Base-by-base conservation (phyloP, 2,888 invertebrate species). In the Azorinus chamasolen region DNA sequence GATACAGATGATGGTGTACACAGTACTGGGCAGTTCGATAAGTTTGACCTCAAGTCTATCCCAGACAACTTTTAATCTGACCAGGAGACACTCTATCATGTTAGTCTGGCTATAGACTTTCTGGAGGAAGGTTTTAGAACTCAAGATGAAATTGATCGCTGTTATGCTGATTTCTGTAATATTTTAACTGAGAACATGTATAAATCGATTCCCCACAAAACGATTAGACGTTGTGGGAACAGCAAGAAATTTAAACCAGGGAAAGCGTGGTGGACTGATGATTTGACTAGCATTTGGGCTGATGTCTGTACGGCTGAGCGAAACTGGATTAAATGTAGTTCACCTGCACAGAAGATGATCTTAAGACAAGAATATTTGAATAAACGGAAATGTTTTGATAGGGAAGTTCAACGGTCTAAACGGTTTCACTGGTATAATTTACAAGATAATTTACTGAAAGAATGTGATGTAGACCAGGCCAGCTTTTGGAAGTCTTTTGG, bases 401-500 rank as follows among this genome's bases (percentile, higher is more conserved):
- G 39, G 2, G 62, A 37, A 6, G 51, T 62, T 27, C 61, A 61
- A n/a, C 20, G 14, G 10, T 41, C 45, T 5, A 59, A 61, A 27
- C 16, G 61, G 16, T n/a, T 1, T 22, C n/a, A 57, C 59, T 68
- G 68, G 68, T 68, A 41, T 46, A 18, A 16, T 27, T 25, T 48
- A 22, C 55, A 68, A 22, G 16, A 58, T 24, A 63, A 70, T 32
- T 27, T 64, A n/a, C 57, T 64, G 50, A 24, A 39, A 27, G 54
- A 57, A 14, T 50, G 32, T 25, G 20, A 43, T 12, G 41, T 32
- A 39, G 45, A 59, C 32, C 64, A 50, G 27, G 54, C 45, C 27
- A n/a, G 55, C n/a, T 65, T 64, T 41, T 71, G 71, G 71, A 61
- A 55, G 24, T 50, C 55, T 39, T 63, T 71, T 24, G 72, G 64